These are phyloP conservation scores for Chauna torquata DNA, from an alignment of 2,113 vertebrate species.

Conservation along the genomic window DNA sequence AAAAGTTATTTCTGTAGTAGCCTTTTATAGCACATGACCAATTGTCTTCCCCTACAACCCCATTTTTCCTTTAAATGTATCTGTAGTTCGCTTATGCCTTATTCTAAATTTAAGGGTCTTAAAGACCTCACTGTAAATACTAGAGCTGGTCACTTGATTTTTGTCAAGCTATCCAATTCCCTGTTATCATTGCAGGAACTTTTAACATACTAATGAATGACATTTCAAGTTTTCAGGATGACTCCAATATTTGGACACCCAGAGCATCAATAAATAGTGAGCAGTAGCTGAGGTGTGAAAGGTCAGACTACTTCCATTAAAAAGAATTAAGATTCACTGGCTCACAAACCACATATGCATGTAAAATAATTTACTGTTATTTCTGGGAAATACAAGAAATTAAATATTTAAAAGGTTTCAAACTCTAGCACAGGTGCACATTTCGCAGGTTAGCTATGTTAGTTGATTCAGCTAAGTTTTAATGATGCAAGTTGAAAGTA, in stretches of 20 bases:
- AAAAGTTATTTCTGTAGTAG: background rate
- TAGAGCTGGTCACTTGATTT: background rate
- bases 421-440: background rate
- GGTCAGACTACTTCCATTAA: background rate
- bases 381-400: background rate
- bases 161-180: background rate
- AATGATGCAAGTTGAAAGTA: background rate
- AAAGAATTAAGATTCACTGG: background rate
- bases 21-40: background rate
- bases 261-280: background rate
- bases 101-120: background rate
- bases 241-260: background rate
- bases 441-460: background rate
- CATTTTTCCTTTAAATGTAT: background rate
- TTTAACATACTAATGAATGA: accelerated
- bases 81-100: background rate
- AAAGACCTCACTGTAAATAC: background rate
- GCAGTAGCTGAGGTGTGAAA: background rate
- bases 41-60: background rate
- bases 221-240: background rate
- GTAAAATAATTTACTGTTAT: background rate
- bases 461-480: background rate
- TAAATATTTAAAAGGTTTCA: background rate
- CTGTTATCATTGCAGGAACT: background rate
- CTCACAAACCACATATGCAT: background rate